Conservation (phyloP, 2,113 vertebrate genomes). For the Psittacula cyanocephala region DNA sequence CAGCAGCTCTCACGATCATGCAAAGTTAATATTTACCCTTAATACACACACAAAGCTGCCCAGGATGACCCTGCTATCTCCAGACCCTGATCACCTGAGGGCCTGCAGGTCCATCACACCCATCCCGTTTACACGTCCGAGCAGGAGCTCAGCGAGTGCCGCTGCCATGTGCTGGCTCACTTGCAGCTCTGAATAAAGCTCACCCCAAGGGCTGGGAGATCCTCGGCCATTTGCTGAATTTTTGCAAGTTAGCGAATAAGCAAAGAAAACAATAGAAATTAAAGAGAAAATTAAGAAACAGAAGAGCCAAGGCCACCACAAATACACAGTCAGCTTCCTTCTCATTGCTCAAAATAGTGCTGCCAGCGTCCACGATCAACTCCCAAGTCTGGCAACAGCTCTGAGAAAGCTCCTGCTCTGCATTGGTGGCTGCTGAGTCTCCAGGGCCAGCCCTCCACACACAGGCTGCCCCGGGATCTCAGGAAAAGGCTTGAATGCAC, state of each 20-base stretch:
- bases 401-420: neutral
- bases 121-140: rapidly evolving
- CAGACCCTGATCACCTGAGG: neutral
- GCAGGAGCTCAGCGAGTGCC: neutral
- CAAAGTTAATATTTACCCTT: neutral
- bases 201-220: neutral
- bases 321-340: neutral
- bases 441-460: neutral
- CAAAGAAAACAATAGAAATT: constrained; percentile 46
- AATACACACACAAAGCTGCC: neutral
- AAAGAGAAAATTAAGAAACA: neutral
- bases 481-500: neutral
- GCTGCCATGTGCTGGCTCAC: neutral
- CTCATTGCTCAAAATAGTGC: rapidly evolving
- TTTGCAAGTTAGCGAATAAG: constrained; percentile 40
- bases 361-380: neutral
- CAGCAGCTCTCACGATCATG: neutral
- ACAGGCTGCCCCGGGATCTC: neutral
- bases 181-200: neutral
- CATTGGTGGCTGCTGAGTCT: neutral
- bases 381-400: neutral
- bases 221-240: neutral
- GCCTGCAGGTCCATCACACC: neutral
- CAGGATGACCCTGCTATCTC: neutral
- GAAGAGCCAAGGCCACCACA: constrained; percentile 10